Conservation (phyloP, 2,113 vertebrate genomes). For the Cyphomyrus discorhynchus region DNA sequence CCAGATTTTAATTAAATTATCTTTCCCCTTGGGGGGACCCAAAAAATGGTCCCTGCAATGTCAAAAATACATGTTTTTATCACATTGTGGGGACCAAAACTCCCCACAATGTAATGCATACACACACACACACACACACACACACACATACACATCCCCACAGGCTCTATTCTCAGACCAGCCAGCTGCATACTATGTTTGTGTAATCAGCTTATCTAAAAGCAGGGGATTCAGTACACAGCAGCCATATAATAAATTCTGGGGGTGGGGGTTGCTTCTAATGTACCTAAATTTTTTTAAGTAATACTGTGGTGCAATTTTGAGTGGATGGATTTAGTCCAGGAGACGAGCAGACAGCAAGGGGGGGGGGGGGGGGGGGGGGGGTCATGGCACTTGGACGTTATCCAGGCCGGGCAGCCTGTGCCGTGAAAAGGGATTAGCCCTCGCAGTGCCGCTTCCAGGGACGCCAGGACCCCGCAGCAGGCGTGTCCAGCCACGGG, state of each 20-base stretch:
- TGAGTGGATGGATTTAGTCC: slow-evolving; percentile 62
- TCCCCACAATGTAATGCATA: no score
- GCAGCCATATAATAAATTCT: slow-evolving; percentile 55
- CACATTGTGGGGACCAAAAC: no score
- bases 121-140: slow-evolving; percentile 28
- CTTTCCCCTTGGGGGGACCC: no score
- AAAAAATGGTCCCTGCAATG: no score
- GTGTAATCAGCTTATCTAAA: slow-evolving; percentile 69
- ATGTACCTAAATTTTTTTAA: slow-evolving; percentile 58
- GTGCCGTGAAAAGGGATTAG: slow-evolving; percentile 18
- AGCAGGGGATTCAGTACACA: slow-evolving; percentile 27
- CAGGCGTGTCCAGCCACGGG: neutral
- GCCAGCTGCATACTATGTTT: slow-evolving; percentile 60
- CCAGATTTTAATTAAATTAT: no score
- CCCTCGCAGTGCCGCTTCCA: neutral
- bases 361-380: neutral
- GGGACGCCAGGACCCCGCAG: neutral
- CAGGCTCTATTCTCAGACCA: slow-evolving; percentile 38
- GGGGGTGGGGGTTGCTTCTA: slow-evolving; percentile 33
- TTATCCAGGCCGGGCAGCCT: slow-evolving; percentile 16
- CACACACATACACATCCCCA: neutral
- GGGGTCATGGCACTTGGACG: neutral
- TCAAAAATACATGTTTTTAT: no score
- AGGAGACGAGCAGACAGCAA: neutral
- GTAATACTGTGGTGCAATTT: slow-evolving; percentile 61